phyloP scores from a whole-genome alignment of 2,113 vertebrate genomes.

The Phycodurus eques region DNA sequence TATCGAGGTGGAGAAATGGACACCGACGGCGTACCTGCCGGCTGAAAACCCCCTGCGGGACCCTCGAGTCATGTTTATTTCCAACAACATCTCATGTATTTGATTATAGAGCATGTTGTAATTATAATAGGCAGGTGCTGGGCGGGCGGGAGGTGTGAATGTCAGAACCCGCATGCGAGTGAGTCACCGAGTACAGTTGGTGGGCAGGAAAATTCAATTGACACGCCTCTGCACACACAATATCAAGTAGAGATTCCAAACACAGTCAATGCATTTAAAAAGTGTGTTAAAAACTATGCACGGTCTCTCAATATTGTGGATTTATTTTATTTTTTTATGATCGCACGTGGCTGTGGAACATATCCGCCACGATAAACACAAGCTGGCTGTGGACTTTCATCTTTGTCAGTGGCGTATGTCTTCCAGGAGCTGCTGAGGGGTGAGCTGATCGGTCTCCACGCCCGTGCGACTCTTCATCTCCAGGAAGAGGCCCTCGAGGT shows the following conservation, averaged over 20 bases:
- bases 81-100: background rate
- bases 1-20: background rate
- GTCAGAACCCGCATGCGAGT: background rate
- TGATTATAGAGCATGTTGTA: background rate
- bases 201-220: background rate
- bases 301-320: no score
- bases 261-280: no score
- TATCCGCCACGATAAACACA: no score
- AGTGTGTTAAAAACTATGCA: no score
- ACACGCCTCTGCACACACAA: background rate
- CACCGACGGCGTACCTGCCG: background rate
- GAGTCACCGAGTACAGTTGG: constrained; percentile 4
- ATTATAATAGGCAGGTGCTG: background rate
- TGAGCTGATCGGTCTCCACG: constrained; percentile 72
- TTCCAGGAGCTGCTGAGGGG: constrained; percentile 72
- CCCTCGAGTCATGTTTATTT: background rate
- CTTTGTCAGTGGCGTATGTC: constrained; percentile 15
- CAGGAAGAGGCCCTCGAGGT: constrained; percentile 78
- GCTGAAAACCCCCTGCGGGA: background rate
- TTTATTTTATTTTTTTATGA: no score
- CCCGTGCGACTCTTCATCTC: constrained; percentile 80
- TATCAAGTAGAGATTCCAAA: no score
- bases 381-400: no score
- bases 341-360: no score
- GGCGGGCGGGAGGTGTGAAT: constrained; percentile 6